Percentiles rank a stretch among this genome's conserved stretches.
Evolutionary conservation across 2,888 invertebrate species (phyloP).

Genomic region (Eurytoma californica): DNA sequence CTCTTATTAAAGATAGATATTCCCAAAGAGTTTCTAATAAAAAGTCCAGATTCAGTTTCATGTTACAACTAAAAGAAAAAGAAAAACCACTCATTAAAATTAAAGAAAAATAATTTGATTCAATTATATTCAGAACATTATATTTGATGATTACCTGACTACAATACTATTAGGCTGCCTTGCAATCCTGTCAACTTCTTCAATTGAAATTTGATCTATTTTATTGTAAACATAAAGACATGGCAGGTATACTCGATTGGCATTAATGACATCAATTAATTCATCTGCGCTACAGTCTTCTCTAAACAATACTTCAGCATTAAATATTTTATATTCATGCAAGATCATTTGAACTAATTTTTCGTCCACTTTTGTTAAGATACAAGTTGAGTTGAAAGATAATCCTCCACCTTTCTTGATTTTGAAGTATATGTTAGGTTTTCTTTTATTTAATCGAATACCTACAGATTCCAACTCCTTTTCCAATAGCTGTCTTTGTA

Average conservation of each 20-base stretch:
- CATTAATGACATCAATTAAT: conserved; percentile 97
- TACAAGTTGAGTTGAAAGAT: conserved; percentile 97
- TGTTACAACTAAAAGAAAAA: conserved; percentile 89
- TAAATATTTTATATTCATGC: conserved; percentile 98
- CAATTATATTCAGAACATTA: conserved; percentile 8
- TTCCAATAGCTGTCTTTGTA: conserved; percentile 93
- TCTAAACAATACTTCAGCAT: conserved; percentile 94
- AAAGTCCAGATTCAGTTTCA: conserved; percentile 98
- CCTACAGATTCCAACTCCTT: conserved; percentile 98
- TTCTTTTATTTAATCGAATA: conserved; percentile 94
- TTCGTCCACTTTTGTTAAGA: conserved; percentile 94
- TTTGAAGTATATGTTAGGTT: conserved; percentile 99
- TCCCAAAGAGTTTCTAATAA: conserved; percentile 96
- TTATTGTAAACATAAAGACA: conserved; percentile 99
- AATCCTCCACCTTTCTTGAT: conserved; percentile 97
- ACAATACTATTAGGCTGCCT: conserved; percentile 91
- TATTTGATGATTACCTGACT: conserved; percentile 82
- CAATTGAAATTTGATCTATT: conserved; percentile 99
- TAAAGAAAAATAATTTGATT: neutral
- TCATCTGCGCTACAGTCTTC: conserved; percentile 98
- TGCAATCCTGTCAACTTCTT: conserved; percentile 97
- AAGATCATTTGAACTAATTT: conserved; percentile 98
- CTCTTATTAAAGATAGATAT: conserved; percentile 92
- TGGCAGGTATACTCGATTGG: conserved; percentile 92
- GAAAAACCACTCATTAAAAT: conserved; percentile 15